Conservation (phyloP, 1,140 invertebrate genomes). For the Diabrotica undecimpunctata region DNA sequence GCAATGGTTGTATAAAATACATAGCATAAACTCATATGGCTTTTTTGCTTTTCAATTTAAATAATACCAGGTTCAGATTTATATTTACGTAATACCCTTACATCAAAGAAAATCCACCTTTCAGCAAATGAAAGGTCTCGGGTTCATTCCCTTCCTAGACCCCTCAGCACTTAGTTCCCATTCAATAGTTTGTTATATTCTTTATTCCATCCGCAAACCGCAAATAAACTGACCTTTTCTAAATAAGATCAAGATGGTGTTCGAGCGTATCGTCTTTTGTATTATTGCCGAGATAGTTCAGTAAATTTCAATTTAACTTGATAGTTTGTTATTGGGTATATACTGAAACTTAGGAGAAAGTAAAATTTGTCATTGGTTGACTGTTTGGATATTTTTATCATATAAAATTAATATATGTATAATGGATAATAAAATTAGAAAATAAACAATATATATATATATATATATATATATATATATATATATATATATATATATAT, state of each 20-base stretch:
- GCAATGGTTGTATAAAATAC: too few relatives aligned
- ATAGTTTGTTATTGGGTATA: neutral
- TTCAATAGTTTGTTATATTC: slow-evolving; percentile 14
- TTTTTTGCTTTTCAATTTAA: neutral
- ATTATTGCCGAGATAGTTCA: slow-evolving; percentile 20
- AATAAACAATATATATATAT: too few relatives aligned
- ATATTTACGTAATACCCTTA: neutral
- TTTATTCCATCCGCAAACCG: slow-evolving; percentile 25
- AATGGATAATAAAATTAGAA: too few relatives aligned
- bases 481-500: too few relatives aligned
- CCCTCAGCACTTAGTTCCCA: neutral
- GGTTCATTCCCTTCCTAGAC: neutral
- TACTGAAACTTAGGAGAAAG: too few relatives aligned
- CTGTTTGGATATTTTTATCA: too few relatives aligned
- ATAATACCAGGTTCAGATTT: neutral
- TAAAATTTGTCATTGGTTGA: too few relatives aligned
- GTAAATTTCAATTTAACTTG: slow-evolving; percentile 29
- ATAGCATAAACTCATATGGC: too few relatives aligned
- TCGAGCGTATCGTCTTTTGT: slow-evolving; percentile 21
- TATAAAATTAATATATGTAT: too few relatives aligned
- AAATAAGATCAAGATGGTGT: slow-evolving; percentile 29
- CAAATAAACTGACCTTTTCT: slow-evolving; percentile 29
- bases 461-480: too few relatives aligned
- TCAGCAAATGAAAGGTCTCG: neutral
- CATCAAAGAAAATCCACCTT: neutral